Conservation (phyloP, 2,797 vertebrate species). For the Cephalopachus bancanus region DNA sequence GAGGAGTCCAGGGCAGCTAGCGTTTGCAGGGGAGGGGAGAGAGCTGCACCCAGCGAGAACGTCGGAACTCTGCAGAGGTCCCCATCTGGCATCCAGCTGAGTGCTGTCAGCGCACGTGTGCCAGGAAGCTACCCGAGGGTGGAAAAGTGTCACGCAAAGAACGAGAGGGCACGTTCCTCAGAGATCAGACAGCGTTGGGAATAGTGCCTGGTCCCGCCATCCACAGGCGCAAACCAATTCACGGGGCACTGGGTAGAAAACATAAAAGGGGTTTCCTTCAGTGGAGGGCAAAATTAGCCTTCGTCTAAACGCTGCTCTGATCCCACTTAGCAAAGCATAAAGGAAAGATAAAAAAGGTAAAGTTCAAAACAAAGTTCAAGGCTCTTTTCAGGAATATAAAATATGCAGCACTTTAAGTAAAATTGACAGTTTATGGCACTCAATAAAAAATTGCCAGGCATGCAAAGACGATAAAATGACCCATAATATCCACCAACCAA, state of each 20-base stretch:
- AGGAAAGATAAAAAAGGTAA: neutral
- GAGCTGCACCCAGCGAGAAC: neutral
- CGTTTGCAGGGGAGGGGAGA: neutral
- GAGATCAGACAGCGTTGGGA: neutral
- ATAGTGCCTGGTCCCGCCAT: neutral
- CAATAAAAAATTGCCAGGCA: neutral
- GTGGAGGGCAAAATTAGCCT: neutral
- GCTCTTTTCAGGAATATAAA: neutral
- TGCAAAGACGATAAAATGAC: neutral
- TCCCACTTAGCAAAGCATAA: neutral
- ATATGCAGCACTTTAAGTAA: neutral
- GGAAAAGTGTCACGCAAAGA: neutral
- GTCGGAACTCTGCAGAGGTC: neutral
- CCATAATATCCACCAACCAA: neutral
- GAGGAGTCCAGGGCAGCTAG: neutral
- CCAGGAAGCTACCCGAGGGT: neutral
- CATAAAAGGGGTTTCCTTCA: neutral
- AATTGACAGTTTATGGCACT: neutral
- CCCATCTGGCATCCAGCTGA: neutral
- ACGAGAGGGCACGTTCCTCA: neutral
- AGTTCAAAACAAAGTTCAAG: neutral
- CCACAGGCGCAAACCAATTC: neutral
- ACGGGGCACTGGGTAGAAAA: neutral
- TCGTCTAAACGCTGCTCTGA: neutral
- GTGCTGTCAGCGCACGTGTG: neutral